phyloP scores from a whole-genome alignment of 2,888 invertebrate species.

The Patella depressa region DNA sequence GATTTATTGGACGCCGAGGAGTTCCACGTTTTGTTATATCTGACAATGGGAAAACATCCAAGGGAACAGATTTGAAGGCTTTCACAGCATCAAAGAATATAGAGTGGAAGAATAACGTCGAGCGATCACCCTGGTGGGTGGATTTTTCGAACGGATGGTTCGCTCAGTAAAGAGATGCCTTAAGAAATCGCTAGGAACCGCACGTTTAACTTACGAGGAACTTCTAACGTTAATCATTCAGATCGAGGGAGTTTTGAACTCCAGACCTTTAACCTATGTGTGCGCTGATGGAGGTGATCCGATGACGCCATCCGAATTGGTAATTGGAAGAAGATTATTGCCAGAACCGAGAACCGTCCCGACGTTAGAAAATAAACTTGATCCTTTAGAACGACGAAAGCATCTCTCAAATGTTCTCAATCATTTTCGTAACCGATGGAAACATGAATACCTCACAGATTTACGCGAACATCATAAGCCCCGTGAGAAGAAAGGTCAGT shows the following conservation, averaged over 20 bases:
- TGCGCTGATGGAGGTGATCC: not conserved
- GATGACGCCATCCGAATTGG: not conserved
- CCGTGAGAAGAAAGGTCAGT: not conserved
- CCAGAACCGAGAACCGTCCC: not conserved
- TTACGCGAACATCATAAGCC: not conserved
- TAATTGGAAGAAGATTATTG: constrained; percentile 1
- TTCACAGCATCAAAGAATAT: not conserved
- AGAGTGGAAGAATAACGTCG: not conserved
- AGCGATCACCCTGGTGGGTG: not conserved
- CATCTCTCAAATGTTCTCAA: not conserved
- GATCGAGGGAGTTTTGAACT: not conserved
- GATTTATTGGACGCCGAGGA: not conserved
- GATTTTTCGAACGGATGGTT: too few species aligned
- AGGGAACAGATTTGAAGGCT: not conserved
- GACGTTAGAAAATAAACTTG: too few species aligned
- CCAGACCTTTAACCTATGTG: not conserved
- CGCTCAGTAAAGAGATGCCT: not conserved
- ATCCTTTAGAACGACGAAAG: not conserved
- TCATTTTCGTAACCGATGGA: not conserved
- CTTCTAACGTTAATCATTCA: not conserved
- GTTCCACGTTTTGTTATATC: not conserved
- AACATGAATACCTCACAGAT: not conserved
- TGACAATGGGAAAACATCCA: not conserved
- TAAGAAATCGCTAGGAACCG: not conserved
- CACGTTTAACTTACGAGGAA: not conserved